Evolutionary conservation across 2,888 invertebrate genomes (phyloP).

Genomic region (Cactoblastis cactorum): DNA sequence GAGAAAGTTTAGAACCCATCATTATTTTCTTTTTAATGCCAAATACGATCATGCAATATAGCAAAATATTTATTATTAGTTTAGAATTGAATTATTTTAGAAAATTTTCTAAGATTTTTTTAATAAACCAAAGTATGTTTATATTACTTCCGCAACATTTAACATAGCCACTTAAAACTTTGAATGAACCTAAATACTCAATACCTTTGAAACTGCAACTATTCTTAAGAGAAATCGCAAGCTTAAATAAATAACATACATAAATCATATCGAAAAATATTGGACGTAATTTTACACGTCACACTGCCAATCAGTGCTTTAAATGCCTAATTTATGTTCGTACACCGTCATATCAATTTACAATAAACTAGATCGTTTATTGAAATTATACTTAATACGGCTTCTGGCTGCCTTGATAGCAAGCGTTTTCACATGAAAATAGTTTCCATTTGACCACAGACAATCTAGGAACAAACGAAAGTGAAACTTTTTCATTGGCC

Average conservation of each 20-base stretch:
- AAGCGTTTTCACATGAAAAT: conserved; percentile 4
- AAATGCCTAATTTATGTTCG: neutral
- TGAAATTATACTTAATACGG: conserved; percentile 3
- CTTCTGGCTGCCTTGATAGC: neutral
- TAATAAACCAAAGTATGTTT: no score
- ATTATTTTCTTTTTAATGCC: neutral
- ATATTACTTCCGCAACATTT: no score
- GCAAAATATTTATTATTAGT: no score
- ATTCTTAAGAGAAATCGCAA: no score
- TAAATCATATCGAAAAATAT: neutral
- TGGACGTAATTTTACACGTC: neutral
- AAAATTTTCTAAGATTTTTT: no score
- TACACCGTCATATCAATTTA: conserved; percentile 3
- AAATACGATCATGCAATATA: no score
- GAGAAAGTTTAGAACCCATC: neutral
- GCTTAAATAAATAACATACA: neutral
- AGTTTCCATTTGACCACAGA: conserved; percentile 4
- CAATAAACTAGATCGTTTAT: conserved; percentile 9
- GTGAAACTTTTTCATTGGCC: conserved; percentile 4
- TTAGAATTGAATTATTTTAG: no score
- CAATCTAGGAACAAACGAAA: conserved; percentile 4
- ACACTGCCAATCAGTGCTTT: neutral
- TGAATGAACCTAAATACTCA: no score
- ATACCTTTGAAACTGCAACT: no score
- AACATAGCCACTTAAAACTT: no score